Evolutionary conservation across 2,888 invertebrate species (phyloP).

Genomic region (Caenorhabditis drosophilae): DNA sequence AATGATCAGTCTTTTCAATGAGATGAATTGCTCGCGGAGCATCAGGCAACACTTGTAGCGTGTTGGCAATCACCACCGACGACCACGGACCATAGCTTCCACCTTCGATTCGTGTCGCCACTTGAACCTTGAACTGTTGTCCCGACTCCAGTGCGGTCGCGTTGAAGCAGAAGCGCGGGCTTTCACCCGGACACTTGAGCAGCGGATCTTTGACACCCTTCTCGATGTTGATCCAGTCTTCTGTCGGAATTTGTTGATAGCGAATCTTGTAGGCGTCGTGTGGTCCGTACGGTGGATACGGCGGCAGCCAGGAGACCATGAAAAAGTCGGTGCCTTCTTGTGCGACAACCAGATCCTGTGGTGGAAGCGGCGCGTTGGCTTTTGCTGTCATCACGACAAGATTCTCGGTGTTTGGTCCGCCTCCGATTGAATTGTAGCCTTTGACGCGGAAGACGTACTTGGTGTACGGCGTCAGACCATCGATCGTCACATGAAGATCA

Average conservation of each 20-base stretch:
- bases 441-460: slow-evolving; percentile 68
- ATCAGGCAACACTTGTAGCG: slow-evolving; percentile 67
- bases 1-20: slow-evolving; percentile 66
- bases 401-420: slow-evolving; percentile 69
- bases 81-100: slow-evolving; percentile 68
- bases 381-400: slow-evolving; percentile 68
- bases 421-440: slow-evolving; percentile 69
- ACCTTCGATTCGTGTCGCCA: slow-evolving; percentile 62
- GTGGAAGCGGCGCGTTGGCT: slow-evolving; percentile 67
- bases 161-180: slow-evolving; percentile 67
- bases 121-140: slow-evolving; percentile 66
- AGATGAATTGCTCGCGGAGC: slow-evolving; percentile 67
- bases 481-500: slow-evolving; percentile 62
- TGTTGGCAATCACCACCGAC: slow-evolving; percentile 65
- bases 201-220: slow-evolving; percentile 58
- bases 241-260: slow-evolving; percentile 60
- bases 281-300: slow-evolving; percentile 69
- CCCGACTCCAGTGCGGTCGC: slow-evolving; percentile 66
- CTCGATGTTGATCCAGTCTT: slow-evolving; percentile 62
- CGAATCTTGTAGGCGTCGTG: slow-evolving; percentile 67
- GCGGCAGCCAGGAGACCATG: slow-evolving; percentile 69
- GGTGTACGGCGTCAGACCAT: slow-evolving; percentile 69
- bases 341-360: slow-evolving; percentile 68
- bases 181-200: slow-evolving; percentile 61
- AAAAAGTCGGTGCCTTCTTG: slow-evolving; percentile 68